These are phyloP conservation scores for Epinephelus lanceolatus DNA, from an alignment of 2,113 vertebrate genomes.

Conservation along the genomic window DNA sequence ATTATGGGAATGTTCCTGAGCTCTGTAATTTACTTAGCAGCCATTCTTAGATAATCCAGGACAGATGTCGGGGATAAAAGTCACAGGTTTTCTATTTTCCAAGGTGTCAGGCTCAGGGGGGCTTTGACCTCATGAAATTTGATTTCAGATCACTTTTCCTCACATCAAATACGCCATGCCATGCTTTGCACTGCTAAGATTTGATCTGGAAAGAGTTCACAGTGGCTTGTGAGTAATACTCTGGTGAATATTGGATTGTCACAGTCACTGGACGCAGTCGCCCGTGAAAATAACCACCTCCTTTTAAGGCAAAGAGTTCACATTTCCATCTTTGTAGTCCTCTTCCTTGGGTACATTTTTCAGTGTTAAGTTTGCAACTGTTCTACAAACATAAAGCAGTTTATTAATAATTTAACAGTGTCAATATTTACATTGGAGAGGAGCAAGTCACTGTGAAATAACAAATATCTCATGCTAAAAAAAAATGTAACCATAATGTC, in stretches of 20 bases:
- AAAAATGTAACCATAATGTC: neutral
- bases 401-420: neutral
- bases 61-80: constrained; percentile 63
- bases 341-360: neutral
- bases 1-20: constrained; percentile 67
- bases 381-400: neutral
- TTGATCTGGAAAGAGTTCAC: neutral
- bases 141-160: neutral
- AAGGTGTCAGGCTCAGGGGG: constrained; percentile 32
- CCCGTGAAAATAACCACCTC: neutral
- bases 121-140: constrained; percentile 29
- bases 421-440: neutral
- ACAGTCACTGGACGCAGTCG: constrained; percentile 12
- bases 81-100: constrained; percentile 53
- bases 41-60: constrained; percentile 71
- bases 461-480: neutral
- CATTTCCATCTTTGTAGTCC: neutral
- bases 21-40: constrained; percentile 72
- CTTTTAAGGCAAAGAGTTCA: constrained; percentile 23
- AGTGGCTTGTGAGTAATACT: constrained; percentile 21
- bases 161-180: neutral
- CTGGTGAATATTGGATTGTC: constrained; percentile 24
- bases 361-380: neutral
- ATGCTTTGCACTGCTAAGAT: constrained; percentile 8
- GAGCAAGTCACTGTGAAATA: neutral